phyloP scores from a whole-genome alignment of 2,888 invertebrate genomes.

The Bembecia ichneumoniformis region DNA sequence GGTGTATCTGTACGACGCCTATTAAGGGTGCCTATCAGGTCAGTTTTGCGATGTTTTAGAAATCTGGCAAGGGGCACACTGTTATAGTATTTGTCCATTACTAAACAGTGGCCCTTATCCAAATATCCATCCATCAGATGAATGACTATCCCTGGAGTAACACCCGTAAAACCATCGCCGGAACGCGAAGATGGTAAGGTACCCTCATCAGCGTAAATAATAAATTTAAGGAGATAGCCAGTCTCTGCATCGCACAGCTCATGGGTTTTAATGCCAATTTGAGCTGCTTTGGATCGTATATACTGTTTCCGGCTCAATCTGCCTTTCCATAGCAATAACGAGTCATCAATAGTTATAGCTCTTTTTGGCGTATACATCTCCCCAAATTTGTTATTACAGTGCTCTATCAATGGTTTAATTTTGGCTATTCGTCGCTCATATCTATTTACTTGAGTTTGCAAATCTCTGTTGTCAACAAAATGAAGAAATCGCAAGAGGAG shows the following conservation, averaged over 20 bases:
- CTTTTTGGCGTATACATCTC: conserved; percentile 7
- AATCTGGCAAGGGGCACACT: conserved; percentile 6
- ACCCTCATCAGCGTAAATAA: conserved; percentile 12
- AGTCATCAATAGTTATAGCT: conserved; percentile 13
- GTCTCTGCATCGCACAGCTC: conserved; percentile 11
- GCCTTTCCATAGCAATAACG: conserved; percentile 14
- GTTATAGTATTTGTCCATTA: conserved; percentile 16
- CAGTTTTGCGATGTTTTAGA: conserved; percentile 7
- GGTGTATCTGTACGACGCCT: conserved; percentile 5
- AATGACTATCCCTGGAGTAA: conserved; percentile 12
- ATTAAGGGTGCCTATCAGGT: conserved; percentile 8
- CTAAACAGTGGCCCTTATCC: conserved; percentile 8
- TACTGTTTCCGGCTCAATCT: conserved; percentile 11
- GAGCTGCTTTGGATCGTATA: conserved; percentile 13
- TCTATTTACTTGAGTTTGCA: neutral
- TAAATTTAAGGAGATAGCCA: conserved; percentile 10
- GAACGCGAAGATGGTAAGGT: conserved; percentile 1
- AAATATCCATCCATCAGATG: conserved; percentile 7
- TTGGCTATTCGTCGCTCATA: conserved; percentile 9
- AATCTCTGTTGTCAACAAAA: conserved; percentile 11
- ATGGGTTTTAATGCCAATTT: conserved; percentile 12
- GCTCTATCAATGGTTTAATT: conserved; percentile 8
- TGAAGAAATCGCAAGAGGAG: conserved; percentile 11
- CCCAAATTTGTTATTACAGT: conserved; percentile 10
- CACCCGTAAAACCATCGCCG: conserved; percentile 9